Percentiles rank a stretch among this genome's conserved stretches.
These are phyloP conservation scores for Oreotrochilus melanogaster DNA, from an alignment of 2,113 vertebrate species.

Conservation along the genomic window DNA sequence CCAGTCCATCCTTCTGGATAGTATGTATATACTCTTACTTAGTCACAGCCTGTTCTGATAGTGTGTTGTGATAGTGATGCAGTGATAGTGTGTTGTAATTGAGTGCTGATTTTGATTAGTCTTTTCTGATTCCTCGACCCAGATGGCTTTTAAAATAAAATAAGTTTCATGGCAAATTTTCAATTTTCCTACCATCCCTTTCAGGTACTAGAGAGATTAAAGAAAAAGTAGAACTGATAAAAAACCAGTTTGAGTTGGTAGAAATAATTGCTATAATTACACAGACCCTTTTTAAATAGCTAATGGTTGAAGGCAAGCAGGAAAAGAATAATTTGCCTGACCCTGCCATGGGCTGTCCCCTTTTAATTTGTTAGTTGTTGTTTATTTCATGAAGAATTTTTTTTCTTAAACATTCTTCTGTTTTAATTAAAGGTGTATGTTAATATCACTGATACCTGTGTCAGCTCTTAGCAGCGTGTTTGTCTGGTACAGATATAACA, in stretches of 20 bases:
- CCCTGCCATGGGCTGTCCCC: not conserved
- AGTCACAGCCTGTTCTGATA: not conserved
- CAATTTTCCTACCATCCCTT: not conserved
- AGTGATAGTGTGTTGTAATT: not conserved
- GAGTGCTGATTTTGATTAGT: not conserved
- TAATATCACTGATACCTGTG: not conserved
- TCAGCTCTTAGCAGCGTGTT: not conserved
- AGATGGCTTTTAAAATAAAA: not conserved
- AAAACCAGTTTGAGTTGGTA: not conserved
- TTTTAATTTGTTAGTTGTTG: conserved; percentile 2
- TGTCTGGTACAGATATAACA: not conserved
- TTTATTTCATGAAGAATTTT: not conserved
- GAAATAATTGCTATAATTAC: not conserved
- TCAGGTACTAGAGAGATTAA: not conserved
- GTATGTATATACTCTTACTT: not conserved
- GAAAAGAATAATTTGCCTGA: not conserved
- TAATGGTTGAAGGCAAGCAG: not conserved
- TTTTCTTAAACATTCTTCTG: not conserved
- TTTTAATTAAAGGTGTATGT: conserved; percentile 11
- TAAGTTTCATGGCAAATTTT: not conserved
- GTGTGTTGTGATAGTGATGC: not conserved
- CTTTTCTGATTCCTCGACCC: not conserved
- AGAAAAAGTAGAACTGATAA: not conserved
- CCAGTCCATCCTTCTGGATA: not conserved
- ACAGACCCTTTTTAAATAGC: not conserved